A percentile compares a stretch with the other conserved stretches of the same genome.
phyloP scores from a whole-genome alignment of 2,888 invertebrate species.

The Euplagia quadripunctaria region DNA sequence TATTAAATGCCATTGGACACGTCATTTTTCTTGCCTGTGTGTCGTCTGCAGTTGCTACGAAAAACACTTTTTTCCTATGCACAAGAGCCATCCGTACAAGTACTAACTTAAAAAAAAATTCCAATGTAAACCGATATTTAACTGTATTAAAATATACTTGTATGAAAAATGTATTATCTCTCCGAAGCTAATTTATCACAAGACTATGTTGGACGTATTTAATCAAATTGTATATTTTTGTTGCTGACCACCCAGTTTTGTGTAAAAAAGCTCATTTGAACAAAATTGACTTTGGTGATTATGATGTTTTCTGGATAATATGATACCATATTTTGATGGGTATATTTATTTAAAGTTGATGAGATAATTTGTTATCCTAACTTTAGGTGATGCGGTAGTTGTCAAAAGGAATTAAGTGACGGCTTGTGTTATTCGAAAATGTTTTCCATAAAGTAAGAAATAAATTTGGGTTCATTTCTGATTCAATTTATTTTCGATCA shows the following conservation, averaged over 20 bases:
- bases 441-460: not conserved
- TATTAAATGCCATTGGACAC: too few relatives aligned
- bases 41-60: too few relatives aligned
- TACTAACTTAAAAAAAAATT: too few relatives aligned
- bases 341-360: slow-evolving; percentile 31
- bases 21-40: too few relatives aligned
- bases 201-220: not conserved
- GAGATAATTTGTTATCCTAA: slow-evolving; percentile 13
- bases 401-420: not conserved
- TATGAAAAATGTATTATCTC: not conserved
- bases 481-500: too few relatives aligned
- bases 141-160: too few relatives aligned
- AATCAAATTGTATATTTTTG: not conserved
- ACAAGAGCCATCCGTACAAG: too few relatives aligned
- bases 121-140: too few relatives aligned
- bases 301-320: slow-evolving; percentile 35
- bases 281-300: slow-evolving; percentile 25
- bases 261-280: slow-evolving; percentile 48
- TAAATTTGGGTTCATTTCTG: not conserved
- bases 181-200: not conserved
- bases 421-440: not conserved
- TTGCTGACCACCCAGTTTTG: slow-evolving; percentile 39
- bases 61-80: too few relatives aligned
- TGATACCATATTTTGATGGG: slow-evolving; percentile 32
- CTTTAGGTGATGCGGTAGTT: too few relatives aligned